Base-by-base conservation (phyloP, 1,140 invertebrate species). In the Solenopsis invicta region DNA sequence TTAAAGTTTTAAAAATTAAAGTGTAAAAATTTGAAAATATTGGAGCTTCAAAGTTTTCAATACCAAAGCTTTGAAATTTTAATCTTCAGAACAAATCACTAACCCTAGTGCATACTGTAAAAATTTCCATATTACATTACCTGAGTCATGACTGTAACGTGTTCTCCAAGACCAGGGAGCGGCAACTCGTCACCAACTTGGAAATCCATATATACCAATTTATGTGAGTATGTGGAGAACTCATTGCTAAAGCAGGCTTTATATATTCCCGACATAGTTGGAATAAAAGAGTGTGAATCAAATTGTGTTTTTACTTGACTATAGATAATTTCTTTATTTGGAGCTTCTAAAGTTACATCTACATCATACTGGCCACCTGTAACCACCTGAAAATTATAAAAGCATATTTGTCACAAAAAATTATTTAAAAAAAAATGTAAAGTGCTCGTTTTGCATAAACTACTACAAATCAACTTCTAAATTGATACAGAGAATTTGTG, bases 191-290 rank as follows among this genome's bases (percentile, higher is more conserved):
- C 98, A 2, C 99, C 99, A 50, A 99, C 98, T 97, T 99, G 98
- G 90, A 99, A 98, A 95, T 99, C 99, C 97, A 99, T 98, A 95
- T 99, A 99, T 13, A 99, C 98, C 85, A 99, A 96, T 96, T 99
- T 99, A 93, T 99, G 99, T n/a, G 99, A 99, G 95, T 99, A 99
- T 56, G 99, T 99, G 61, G 99, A 99, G 95, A 99, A 99, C 95
- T 99, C 99, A 96, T 99, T 99, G 93, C 99, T 99, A 94, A 99
- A 99, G 95, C 99, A 99, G 16, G 98, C 98, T 74, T 97, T 96
- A 93, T 99, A 99, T 6, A 98, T 96, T 85, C 98, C 98, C 85
- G 96, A 96, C 61, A 96, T 93, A 80, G 97, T 96, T 9, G 99
- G 97, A 45, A 96, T 97, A 96, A 99, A 99, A 54, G 97, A 97